Conservation (phyloP, 2,113 vertebrate species). For the Microtus montanus region DNA sequence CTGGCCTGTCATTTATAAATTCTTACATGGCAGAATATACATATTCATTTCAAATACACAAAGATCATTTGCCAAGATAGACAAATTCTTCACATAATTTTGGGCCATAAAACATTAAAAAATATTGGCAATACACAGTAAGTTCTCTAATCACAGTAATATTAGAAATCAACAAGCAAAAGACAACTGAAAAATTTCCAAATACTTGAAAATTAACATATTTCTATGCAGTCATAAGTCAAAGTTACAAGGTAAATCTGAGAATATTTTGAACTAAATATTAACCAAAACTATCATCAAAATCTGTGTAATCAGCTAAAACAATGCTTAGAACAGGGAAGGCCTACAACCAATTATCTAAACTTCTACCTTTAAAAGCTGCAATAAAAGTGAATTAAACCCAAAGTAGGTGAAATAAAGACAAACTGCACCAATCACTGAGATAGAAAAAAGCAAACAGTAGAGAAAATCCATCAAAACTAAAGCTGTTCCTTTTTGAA, state of each 20-base stretch:
- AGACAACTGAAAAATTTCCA: slow-evolving; percentile 52
- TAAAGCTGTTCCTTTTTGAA: slow-evolving; percentile 50
- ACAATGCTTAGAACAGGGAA: slow-evolving; percentile 45
- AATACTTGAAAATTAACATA: slow-evolving; percentile 59
- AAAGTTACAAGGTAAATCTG: slow-evolving; percentile 62
- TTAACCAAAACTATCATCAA: slow-evolving; percentile 44
- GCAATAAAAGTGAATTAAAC: slow-evolving; percentile 57
- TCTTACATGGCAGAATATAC: slow-evolving; percentile 44
- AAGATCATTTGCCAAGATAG: slow-evolving; percentile 53
- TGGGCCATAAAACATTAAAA: slow-evolving; percentile 63
- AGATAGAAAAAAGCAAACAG: slow-evolving; percentile 27
- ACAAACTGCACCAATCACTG: slow-evolving; percentile 10
- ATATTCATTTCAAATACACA: slow-evolving; percentile 69
- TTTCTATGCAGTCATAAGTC: background rate
- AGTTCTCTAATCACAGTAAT: slow-evolving; percentile 57
- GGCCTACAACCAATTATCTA: slow-evolving; percentile 46
- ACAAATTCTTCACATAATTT: slow-evolving; percentile 45
- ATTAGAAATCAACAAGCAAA: slow-evolving; percentile 57
- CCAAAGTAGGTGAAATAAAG: slow-evolving; percentile 50
- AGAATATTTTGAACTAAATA: slow-evolving; percentile 51
- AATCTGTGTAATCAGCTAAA: slow-evolving; percentile 45
- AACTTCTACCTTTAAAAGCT: slow-evolving; percentile 48
- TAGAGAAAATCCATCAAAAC: slow-evolving; percentile 47
- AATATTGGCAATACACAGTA: slow-evolving; percentile 54
- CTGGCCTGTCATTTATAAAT: slow-evolving; percentile 44